Base-by-base conservation (phyloP, 2,888 invertebrate species). In the Dinocampus coccinellae region DNA sequence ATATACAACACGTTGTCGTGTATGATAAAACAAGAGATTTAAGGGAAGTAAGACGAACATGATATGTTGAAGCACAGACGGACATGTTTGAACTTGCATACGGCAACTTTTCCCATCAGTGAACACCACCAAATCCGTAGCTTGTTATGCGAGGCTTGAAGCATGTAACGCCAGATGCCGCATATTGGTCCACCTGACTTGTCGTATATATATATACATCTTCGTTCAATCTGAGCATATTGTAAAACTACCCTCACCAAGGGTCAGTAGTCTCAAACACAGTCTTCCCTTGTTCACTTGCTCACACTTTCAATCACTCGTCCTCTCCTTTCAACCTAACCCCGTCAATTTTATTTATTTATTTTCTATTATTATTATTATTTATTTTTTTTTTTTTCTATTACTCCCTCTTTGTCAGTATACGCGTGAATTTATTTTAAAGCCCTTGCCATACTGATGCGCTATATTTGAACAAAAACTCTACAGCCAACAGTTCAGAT, bases 31-130 rank as follows among this genome's bases (percentile, higher is more conserved):
- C 29, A 58, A 9, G 16, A 26, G 29, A 58, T 16, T 7, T 13
- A 22, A 36, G 33, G 22, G 16, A 60, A 75, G 72, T 60, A 73
- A 76, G 71, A 73, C 75, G 73, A 76, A 77, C 16, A 47, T 47
- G 16, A 16, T 73, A 74, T 73, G 69, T 65, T 34, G 60, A 61
- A 26, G 68, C 60, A 69, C 68, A 63, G 61, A 70, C 76, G 76
- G 78, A 77, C 77, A 81, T 81, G 81, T 82, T 81, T 77, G 79
- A 81, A 80, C 82, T 80, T 79, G 82, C 83, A 82, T 80, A 79
- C 81, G 81, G 82, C 84, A 86, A 86, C 85, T 86, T 86, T 86
- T 85, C 86, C 85, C 86, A 86, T 86, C 86, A 86, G 82, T 82
- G 79, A 76, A 72, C 78, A 78, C 82, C 84, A 81, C 82, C 83